Evolutionary conservation across 2,797 vertebrate species (phyloP).

Genomic region (Brachyalestes nurse): DNA sequence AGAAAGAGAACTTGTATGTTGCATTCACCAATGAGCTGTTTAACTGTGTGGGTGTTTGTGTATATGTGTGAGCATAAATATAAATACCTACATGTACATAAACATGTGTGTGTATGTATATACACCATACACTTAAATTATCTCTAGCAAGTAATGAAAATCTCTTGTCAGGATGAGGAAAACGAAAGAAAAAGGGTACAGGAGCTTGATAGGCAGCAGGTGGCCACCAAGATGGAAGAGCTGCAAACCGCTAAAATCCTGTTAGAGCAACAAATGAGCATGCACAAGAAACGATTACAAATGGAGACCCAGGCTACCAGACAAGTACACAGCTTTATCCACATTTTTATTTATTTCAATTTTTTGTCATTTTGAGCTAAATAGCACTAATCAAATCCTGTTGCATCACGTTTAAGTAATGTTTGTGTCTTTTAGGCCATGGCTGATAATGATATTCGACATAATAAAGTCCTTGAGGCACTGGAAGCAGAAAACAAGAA

Average conservation of each 20-base stretch:
- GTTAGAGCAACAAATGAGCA: slow-evolving; percentile 85
- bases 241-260: slow-evolving; percentile 84
- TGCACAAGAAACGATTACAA: slow-evolving; percentile 86
- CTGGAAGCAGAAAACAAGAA: slow-evolving; percentile 93
- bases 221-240: slow-evolving; percentile 84
- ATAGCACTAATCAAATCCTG: background rate
- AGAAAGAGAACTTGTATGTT: slow-evolving; percentile 86
- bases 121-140: background rate
- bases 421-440: slow-evolving; percentile 79
- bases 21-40: background rate
- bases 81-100: too few relatives aligned
- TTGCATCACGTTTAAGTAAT: slow-evolving; percentile 46
- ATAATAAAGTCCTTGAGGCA: slow-evolving; percentile 90
- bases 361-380: background rate
- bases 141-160: background rate
- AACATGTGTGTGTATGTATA: too few relatives aligned
- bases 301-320: slow-evolving; percentile 88
- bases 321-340: slow-evolving; percentile 67
- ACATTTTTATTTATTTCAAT: background rate
- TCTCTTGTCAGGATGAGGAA: slow-evolving; percentile 82
- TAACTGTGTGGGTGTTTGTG: background rate
- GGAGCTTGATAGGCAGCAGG: slow-evolving; percentile 80
- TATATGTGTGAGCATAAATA: too few relatives aligned
- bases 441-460: slow-evolving; percentile 85
- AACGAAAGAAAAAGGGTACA: slow-evolving; percentile 80